Evolutionary conservation across 2,113 vertebrate species (phyloP).

Genomic region (Propithecus coquereli): DNA sequence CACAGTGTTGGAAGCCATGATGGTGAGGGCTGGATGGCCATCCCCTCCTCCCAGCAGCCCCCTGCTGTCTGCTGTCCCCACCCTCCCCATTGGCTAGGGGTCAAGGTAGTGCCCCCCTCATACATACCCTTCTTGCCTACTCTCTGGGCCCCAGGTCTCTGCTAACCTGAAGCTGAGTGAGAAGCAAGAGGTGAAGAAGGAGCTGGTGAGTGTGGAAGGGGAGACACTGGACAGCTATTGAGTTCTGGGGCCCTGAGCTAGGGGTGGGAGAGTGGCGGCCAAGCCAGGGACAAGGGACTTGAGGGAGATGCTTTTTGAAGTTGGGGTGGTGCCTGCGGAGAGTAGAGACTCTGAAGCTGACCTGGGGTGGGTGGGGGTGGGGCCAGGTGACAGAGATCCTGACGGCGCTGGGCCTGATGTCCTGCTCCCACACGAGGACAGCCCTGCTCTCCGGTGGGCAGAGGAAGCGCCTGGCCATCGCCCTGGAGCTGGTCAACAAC

Average conservation of each 20-base stretch:
- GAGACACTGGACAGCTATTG: not conserved
- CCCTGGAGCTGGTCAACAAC: conserved; percentile 97
- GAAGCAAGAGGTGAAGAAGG: conserved; percentile 95
- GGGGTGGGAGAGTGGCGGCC: not conserved
- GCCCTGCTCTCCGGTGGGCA: conserved; percentile 93
- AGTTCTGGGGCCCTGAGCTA: not conserved
- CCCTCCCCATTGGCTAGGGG: not conserved
- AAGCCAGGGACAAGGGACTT: not conserved
- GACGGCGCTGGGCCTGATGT: conserved; percentile 94
- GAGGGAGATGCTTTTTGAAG: not conserved
- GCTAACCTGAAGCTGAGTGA: conserved; percentile 97
- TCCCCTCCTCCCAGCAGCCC: not conserved
- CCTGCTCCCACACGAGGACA: conserved; percentile 94
- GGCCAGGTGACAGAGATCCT: conserved; percentile 96
- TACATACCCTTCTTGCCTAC: fast-evolving
- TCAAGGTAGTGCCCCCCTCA: not conserved
- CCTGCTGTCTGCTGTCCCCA: not conserved
- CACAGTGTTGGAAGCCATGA: conserved; percentile 95
- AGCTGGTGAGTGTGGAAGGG: conserved; percentile 87
- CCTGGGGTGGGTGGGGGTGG: conserved; percentile 20
- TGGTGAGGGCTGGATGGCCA: conserved; percentile 84
- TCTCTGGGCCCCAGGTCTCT: conserved; percentile 87
- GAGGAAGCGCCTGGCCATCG: conserved; percentile 96
- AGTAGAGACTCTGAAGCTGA: not conserved
- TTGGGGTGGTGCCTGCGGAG: not conserved